Base-by-base conservation (phyloP, 2,797 vertebrate species). In the Hypotaenidia okinawae region DNA sequence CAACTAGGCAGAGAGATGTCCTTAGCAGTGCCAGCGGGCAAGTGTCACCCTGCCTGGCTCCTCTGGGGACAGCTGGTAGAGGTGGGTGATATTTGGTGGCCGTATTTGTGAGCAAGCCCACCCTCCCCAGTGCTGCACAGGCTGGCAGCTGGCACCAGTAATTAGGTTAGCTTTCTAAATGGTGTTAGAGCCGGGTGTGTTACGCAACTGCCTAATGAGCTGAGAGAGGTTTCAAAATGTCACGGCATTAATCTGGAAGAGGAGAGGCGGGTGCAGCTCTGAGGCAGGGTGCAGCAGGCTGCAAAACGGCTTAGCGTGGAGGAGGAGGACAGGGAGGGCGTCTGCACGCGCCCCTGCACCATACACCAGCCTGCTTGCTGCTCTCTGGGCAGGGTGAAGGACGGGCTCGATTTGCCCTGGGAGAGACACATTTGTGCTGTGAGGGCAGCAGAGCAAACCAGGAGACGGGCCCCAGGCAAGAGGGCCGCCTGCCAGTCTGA, bases 171-270 rank as follows among this genome's bases (percentile, higher is more conserved):
- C 75, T 95, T 75, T 88, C 49, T 91, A 75, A 89, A 45, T 22
- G 78, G 91, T 68, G 64, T 90, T 93, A 88, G 78, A 43, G 72
- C 94, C 14, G 84, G 78, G 54, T 16, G 61, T 24, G 33, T 97
- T 93, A 95, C 1, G 87, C 92, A 95, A 95, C 87, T 27, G 85
- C 94, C 64, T 96, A 96, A 97, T 95, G 94, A 96, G 95, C 93
- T 96, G 96, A 96, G 95, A 89, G 96, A 94, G 88, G 95, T 79
- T 95, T 95, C 92, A 90, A 91, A 96, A 95, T 94, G 95, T 96
- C 95, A 94, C 8, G 1, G 85, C 87, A 21, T 92, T 95, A 94
- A 95, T 96, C 94, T 84, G 90, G 74, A 94, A 85, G 91, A 86
- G 84, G 52, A 92, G 94, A 91, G 94, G 86, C 1, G 79, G 82